Base-by-base conservation (phyloP, 2,797 vertebrate species). In the Acipenser oxyrinchus region DNA sequence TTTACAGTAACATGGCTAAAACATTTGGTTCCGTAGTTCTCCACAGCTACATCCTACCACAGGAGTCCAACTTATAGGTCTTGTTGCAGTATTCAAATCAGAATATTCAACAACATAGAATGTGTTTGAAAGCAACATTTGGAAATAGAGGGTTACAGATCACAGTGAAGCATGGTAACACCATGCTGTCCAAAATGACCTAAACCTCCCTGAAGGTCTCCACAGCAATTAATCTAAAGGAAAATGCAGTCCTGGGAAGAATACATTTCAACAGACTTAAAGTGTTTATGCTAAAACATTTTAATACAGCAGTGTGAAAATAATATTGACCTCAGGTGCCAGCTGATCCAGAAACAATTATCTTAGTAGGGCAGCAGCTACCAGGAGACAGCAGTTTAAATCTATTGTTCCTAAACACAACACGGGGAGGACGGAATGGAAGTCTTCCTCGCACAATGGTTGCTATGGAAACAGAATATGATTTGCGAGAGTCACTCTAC, bases 391-490 rank as follows among this genome's bases (percentile, higher is more conserved):
- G 65, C 64, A 73, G 83, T 79, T 85, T 75, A 74, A 79, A 71
- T 74, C 80, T 77, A 86, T 90, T 91, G 90, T 91, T 79, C 88
- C 66, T 37, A 7, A 62, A 76, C 82, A 91, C 87, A 91, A 90
- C 88, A 79, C 83, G 51, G 69, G 59, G 71, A 86, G 75, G 86
- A 73, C 68, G 60, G 80, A 73, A 77, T 84, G 78, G 80, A 84
- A 84, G 84, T 78, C 86, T 84, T 88, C 77, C 74, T 73, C 75
- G 88, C 79, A 77, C 72, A 72, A 62, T 37, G 50, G 89, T 93
- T 84, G 70, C 91, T 86, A 92, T 92, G 88, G 92, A 82, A 85
- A 94, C 90, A 6, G 76, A 83, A 79, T 81, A 81, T 69, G 78
- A 88, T 86, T 83, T 81, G 79, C 78, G 83, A 85, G 84, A 81